phyloP scores from a whole-genome alignment of 1,140 invertebrate species.

The Aphelenchoides besseyi region DNA sequence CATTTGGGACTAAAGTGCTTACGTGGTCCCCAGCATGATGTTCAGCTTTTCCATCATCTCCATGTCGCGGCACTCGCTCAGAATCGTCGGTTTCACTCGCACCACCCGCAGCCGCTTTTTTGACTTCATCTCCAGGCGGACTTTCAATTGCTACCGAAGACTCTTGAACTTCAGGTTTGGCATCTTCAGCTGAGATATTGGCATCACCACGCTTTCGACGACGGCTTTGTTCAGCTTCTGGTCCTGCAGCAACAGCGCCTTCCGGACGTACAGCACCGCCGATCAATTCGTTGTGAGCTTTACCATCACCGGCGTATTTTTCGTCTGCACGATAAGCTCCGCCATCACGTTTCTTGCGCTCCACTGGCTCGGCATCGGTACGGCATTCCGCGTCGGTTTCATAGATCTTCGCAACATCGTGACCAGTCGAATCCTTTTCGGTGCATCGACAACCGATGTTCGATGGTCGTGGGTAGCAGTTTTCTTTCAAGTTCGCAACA shows the following conservation, averaged over 20 bases:
- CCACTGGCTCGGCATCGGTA: neutral
- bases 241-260: too few species aligned
- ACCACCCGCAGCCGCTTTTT: neutral
- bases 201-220: too few species aligned
- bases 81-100: neutral
- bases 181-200: neutral
- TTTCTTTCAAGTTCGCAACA: slow-evolving; percentile 14
- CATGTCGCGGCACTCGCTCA: neutral
- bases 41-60: neutral
- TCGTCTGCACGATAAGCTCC: neutral
- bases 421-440: slow-evolving; percentile 39
- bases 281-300: neutral
- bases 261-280: too few species aligned
- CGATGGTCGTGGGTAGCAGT: slow-evolving; percentile 23
- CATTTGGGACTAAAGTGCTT: too few species aligned
- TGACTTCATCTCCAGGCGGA: slow-evolving; percentile 2
- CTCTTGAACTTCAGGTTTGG: neutral
- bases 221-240: too few species aligned
- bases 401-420: slow-evolving; percentile 38
- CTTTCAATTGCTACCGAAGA: too few species aligned
- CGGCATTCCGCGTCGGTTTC: slow-evolving; percentile 41
- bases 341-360: slow-evolving; percentile 14
- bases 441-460: slow-evolving; percentile 40
- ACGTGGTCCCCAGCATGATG: too few species aligned
- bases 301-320: neutral